A percentile compares a stretch with the other conserved stretches of the same genome.
Conservation (phyloP, 2,888 invertebrate genomes). For the Pammene fasciana region DNA sequence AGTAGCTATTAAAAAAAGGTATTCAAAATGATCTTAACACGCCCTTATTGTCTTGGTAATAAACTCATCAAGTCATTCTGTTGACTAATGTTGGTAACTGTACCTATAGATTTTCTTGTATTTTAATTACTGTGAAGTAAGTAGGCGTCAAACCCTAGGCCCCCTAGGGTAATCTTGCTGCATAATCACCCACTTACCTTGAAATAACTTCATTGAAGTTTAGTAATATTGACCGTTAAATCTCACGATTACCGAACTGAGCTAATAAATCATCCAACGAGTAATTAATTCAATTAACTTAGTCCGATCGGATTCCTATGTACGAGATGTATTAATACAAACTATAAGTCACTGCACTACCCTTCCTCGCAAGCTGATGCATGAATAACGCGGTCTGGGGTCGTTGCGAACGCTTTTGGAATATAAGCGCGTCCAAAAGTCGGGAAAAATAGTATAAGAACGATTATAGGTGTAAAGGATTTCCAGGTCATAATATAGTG, state of each 20-base stretch:
- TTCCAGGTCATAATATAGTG: not conserved
- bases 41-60: too few species aligned
- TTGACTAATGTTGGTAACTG: too few species aligned
- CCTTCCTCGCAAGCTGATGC: slow-evolving; percentile 65
- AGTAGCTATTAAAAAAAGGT: too few species aligned
- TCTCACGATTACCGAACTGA: slow-evolving; percentile 29
- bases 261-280: slow-evolving; percentile 42
- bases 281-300: slow-evolving; percentile 61
- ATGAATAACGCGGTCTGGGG: slow-evolving; percentile 55
- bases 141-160: too few species aligned
- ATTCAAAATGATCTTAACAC: too few species aligned
- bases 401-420: slow-evolving; percentile 42
- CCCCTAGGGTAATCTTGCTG: too few species aligned
- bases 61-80: too few species aligned
- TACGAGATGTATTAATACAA: slow-evolving; percentile 75
- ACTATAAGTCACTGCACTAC: slow-evolving; percentile 79
- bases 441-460: not conserved
- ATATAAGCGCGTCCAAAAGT: not conserved
- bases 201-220: not conserved
- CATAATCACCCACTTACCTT: not conserved
- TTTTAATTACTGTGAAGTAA: too few species aligned
- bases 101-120: too few species aligned
- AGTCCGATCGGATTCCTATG: slow-evolving; percentile 71
- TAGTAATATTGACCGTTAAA: not conserved
- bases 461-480: not conserved